A percentile compares a stretch with the other conserved stretches of the same genome.
These are phyloP conservation scores for Hylomyscus alleni DNA, from an alignment of 2,797 vertebrate genomes.

Conservation along the genomic window DNA sequence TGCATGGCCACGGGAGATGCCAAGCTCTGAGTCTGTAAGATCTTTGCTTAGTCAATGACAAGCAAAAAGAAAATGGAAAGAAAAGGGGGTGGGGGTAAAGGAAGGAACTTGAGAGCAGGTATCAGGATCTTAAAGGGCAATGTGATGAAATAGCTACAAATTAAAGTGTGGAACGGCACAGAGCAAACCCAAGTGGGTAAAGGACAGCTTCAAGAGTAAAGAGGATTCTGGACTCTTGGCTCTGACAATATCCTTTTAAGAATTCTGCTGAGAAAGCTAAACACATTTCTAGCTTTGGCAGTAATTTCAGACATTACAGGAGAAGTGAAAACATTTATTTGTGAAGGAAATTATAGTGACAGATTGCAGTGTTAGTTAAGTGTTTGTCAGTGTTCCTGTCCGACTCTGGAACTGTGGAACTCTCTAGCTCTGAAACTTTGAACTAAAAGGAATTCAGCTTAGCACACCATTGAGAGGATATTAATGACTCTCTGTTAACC, in stretches of 20 bases:
- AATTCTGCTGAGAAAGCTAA: constrained; percentile 86
- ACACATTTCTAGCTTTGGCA: constrained; percentile 73
- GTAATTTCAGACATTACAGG: constrained; percentile 78
- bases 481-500: not conserved
- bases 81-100: not conserved
- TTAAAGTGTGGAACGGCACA: constrained; percentile 37
- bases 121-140: constrained; percentile 41
- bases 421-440: constrained; percentile 50
- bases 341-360: constrained; percentile 73
- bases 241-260: constrained; percentile 76
- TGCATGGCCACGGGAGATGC: not conserved
- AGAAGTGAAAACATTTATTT: constrained; percentile 81
- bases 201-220: constrained; percentile 62
- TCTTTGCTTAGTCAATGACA: not conserved
- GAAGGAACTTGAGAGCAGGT: not conserved
- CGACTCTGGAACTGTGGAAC: constrained; percentile 14
- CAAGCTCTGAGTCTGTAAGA: not conserved
- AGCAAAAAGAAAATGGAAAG: not conserved
- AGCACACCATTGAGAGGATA: constrained; percentile 60
- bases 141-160: not conserved
- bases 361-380: constrained; percentile 66
- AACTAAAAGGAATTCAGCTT: constrained; percentile 59
- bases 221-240: constrained; percentile 76
- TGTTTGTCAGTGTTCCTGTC: constrained; percentile 74
- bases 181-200: constrained; percentile 9